phyloP scores from a whole-genome alignment of 1,140 invertebrate species.

The Bradysia coprophila region DNA sequence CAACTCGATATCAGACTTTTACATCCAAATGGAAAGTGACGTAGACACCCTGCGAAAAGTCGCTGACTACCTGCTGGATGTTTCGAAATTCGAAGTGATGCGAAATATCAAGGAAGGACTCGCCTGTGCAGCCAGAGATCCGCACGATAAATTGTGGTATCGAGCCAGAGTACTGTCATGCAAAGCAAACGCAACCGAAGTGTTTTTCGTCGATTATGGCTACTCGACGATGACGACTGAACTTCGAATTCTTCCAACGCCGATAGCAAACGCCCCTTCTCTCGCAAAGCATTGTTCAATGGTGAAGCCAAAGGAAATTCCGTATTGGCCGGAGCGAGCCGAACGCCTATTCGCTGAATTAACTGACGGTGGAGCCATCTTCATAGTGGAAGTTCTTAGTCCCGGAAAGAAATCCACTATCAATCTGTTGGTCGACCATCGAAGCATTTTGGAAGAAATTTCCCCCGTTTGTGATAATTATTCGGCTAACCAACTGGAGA shows the following conservation, averaged over 20 bases:
- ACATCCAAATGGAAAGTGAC: constrained; percentile 43
- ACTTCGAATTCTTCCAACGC: constrained; percentile 38
- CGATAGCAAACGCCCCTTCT: constrained; percentile 34
- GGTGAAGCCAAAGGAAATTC: constrained; percentile 34
- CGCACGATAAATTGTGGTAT: constrained; percentile 50
- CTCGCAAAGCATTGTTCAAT: constrained; percentile 42
- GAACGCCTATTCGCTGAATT: constrained; percentile 41
- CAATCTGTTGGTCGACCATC: constrained; percentile 34
- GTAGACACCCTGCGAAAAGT: constrained; percentile 38
- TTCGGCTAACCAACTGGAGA: too few species aligned
- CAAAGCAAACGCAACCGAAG: constrained; percentile 37
- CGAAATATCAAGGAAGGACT: constrained; percentile 26
- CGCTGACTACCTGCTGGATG: constrained; percentile 30
- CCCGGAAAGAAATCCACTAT: constrained; percentile 36
- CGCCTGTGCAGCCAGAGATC: constrained; percentile 46
- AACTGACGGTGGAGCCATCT: constrained; percentile 39
- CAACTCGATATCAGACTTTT: constrained; percentile 47
- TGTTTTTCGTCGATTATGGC: constrained; percentile 55
- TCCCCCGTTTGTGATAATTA: too few species aligned
- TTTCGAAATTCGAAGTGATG: constrained; percentile 9
- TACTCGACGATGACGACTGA: constrained; percentile 39
- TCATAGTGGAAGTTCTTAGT: constrained; percentile 38
- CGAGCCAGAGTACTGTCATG: constrained; percentile 41
- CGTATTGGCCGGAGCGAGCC: constrained; percentile 38
- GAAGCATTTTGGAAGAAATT: too few species aligned